Evolutionary conservation across 2,888 invertebrate species (phyloP).

Genomic region (Xestia ashworthii): DNA sequence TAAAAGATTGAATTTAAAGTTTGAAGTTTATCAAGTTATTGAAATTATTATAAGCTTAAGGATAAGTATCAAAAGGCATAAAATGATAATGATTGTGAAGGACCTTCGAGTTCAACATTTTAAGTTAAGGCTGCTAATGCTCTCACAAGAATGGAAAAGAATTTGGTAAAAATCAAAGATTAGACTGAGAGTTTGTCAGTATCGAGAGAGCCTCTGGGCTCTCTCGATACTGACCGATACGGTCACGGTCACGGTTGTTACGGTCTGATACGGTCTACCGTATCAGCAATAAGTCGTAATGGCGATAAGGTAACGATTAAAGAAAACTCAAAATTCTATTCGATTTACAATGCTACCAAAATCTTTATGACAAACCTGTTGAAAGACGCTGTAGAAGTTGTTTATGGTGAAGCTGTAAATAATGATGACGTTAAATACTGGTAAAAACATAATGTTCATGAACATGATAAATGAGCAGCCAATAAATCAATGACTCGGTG

Average conservation of each 20-base stretch:
- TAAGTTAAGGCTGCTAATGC: not conserved
- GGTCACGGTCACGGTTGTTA: no score
- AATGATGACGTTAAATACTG: not conserved
- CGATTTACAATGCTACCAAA: not conserved
- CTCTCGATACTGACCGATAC: no score
- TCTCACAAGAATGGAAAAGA: no score
- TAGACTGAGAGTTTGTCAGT: no score
- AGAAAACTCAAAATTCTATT: no score
- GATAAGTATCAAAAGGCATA: not conserved
- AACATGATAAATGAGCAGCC: not conserved
- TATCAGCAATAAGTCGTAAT: no score
- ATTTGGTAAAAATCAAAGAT: no score
- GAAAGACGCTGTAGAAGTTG: not conserved
- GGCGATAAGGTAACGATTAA: no score
- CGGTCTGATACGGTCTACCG: no score
- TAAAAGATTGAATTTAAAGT: slow-evolving; percentile 42
- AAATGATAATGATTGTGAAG: no score
- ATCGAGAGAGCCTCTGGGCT: no score
- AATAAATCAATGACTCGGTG: slow-evolving; percentile 13
- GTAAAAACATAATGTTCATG: not conserved
- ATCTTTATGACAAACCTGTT: not conserved
- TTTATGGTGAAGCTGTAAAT: no score
- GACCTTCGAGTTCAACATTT: not conserved
- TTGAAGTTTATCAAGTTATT: slow-evolving; percentile 3
- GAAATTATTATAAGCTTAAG: not conserved